These are phyloP conservation scores for Lepidochitona cinerea DNA, from an alignment of 2,888 invertebrate species.

Conservation along the genomic window DNA sequence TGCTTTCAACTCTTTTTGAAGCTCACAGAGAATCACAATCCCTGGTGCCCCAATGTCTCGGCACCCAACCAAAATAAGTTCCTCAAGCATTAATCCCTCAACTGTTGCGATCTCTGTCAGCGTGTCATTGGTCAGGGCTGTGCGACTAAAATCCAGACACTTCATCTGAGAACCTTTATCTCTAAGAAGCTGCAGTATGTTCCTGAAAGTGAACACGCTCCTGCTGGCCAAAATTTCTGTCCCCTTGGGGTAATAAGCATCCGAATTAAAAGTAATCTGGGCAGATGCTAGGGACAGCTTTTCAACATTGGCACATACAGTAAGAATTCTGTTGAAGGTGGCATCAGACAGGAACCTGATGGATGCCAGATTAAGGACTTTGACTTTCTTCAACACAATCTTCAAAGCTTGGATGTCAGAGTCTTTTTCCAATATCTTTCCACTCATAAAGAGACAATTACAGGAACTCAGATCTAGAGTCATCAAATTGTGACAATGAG, in stretches of 20 bases:
- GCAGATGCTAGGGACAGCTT: constrained; percentile 79
- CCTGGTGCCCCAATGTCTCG: constrained; percentile 78
- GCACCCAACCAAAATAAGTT: constrained; percentile 75
- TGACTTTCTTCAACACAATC: constrained; percentile 71
- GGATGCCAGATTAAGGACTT: constrained; percentile 76
- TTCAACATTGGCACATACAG: constrained; percentile 76
- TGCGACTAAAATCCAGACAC: constrained; percentile 78
- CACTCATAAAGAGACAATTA: constrained; percentile 82
- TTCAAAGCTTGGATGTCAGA: constrained; percentile 70
- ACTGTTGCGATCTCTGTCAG: constrained; percentile 75
- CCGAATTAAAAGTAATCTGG: constrained; percentile 81
- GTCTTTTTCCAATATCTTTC: constrained; percentile 77
- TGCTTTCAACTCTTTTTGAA: constrained; percentile 75
- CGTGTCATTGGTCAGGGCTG: constrained; percentile 79
- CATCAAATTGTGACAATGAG: constrained; percentile 73
- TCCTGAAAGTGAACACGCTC: constrained; percentile 81
- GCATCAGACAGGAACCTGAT: constrained; percentile 84
- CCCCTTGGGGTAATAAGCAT: constrained; percentile 74
- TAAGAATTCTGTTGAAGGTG: constrained; percentile 79
- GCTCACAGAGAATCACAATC: constrained; percentile 74
- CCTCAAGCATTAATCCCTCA: constrained; percentile 74
- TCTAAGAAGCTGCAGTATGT: constrained; percentile 76
- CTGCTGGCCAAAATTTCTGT: constrained; percentile 73
- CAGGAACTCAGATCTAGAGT: constrained; percentile 78
- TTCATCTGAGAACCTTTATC: constrained; percentile 75